Conservation (phyloP, 2,113 vertebrate genomes). For the Plectropomus leopardus region DNA sequence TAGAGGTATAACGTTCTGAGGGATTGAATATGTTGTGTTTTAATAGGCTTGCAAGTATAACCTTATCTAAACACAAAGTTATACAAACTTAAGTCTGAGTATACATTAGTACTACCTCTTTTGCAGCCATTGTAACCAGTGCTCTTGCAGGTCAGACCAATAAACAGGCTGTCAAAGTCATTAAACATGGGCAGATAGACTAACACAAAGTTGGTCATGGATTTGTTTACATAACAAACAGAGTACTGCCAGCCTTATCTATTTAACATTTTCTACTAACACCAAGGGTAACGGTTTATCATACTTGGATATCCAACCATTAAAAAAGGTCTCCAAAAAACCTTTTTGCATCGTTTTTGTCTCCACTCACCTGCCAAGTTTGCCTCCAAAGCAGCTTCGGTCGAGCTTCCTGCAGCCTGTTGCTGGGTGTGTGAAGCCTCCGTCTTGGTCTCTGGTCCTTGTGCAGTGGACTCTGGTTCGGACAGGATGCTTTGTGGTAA, state of each 20-base stretch:
- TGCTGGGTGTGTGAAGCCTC: not conserved
- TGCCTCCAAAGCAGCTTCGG: not conserved
- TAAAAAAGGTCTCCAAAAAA: constrained; percentile 7
- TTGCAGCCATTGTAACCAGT: too few relatives aligned
- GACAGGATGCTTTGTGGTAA: not conserved
- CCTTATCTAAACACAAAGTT: not conserved
- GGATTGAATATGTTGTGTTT: not conserved
- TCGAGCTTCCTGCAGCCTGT: not conserved
- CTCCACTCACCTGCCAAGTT: not conserved
- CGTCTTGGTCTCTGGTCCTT: not conserved
- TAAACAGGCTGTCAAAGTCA: too few relatives aligned
- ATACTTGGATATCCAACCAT: not conserved
- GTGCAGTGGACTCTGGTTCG: not conserved
- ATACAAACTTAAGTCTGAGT: too few relatives aligned
- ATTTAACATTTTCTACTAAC: too few relatives aligned
- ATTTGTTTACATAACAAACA: too few relatives aligned
- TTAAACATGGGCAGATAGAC: too few relatives aligned
- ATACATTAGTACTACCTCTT: too few relatives aligned
- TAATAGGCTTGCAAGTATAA: not conserved
- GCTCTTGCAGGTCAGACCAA: too few relatives aligned
- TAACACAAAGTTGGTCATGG: too few relatives aligned
- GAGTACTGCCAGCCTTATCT: too few relatives aligned
- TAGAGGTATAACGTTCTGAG: not conserved
- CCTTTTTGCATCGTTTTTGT: not conserved
- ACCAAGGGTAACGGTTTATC: not conserved